Percentiles rank a stretch among this genome's conserved stretches.
Conservation (phyloP, 1,140 invertebrate species). For the Drosophila insularis region DNA sequence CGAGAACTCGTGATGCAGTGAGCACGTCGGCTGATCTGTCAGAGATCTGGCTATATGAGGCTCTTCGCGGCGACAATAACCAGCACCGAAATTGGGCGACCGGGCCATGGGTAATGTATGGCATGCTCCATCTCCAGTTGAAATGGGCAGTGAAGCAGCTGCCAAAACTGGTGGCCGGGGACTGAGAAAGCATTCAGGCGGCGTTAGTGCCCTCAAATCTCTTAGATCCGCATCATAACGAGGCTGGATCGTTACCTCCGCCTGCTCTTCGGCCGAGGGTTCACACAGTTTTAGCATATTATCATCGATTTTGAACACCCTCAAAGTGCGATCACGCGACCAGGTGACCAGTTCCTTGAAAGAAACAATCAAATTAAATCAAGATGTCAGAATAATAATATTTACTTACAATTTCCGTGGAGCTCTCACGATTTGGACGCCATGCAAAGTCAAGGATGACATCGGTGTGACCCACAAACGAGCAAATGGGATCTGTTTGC, state of each 20-base stretch:
- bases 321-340: constrained; percentile 95
- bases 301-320: constrained; percentile 95
- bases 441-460: constrained; percentile 97
- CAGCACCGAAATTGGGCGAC: constrained; percentile 60
- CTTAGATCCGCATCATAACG: constrained; percentile 56
- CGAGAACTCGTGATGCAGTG: constrained; percentile 93
- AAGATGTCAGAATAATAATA: neutral
- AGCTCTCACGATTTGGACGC: constrained; percentile 85
- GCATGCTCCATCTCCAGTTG: constrained; percentile 32
- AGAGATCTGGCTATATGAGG: constrained; percentile 74
- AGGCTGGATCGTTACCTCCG: constrained; percentile 22
- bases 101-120: constrained; percentile 64
- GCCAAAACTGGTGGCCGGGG: constrained; percentile 39
- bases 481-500: constrained; percentile 89
- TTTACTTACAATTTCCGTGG: constrained; percentile 64
- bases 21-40: constrained; percentile 84
- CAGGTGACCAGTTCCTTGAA: constrained; percentile 96
- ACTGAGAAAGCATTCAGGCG: constrained; percentile 63
- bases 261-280: constrained; percentile 72
- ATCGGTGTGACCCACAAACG: constrained; percentile 96
- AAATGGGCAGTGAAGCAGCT: constrained; percentile 62
- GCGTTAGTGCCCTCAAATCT: constrained; percentile 56
- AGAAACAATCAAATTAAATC: neutral
- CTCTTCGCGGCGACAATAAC: constrained; percentile 60
- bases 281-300: constrained; percentile 89